Conservation (phyloP, 2,888 invertebrate genomes). For the Meiosimyza platycephala region DNA sequence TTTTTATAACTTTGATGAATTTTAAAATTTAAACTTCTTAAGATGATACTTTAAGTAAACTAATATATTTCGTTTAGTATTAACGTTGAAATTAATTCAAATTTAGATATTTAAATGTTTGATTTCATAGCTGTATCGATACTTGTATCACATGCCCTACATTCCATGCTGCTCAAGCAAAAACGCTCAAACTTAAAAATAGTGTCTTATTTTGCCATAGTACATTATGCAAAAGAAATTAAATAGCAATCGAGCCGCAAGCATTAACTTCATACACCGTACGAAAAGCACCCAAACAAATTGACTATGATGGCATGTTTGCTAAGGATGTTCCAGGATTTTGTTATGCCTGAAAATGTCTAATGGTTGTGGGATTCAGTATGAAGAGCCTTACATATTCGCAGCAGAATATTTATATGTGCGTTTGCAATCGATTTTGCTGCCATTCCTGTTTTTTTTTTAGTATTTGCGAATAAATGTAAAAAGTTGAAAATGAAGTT, state of each 20-base stretch:
- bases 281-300: slow-evolving; percentile 12
- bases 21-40: no score
- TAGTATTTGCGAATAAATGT: neutral
- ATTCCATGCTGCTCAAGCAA: neutral
- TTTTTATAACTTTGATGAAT: no score
- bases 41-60: no score
- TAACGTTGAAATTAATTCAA: no score
- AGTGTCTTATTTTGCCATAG: slow-evolving; percentile 18
- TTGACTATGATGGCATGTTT: slow-evolving; percentile 7
- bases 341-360: neutral
- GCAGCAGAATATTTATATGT: neutral
- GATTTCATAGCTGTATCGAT: no score
- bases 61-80: no score
- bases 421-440: neutral
- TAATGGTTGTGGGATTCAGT: neutral
- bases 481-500: no score
- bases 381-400: neutral
- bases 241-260: slow-evolving; percentile 36
- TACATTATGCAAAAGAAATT: slow-evolving; percentile 30
- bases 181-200: slow-evolving; percentile 1
- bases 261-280: neutral
- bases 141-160: neutral
- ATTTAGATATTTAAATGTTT: no score
- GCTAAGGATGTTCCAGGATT: slow-evolving; percentile 5
- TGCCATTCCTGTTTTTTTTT: neutral